A percentile compares a stretch with the other conserved stretches of the same genome.
phyloP scores from a whole-genome alignment of 1,140 invertebrate genomes.

The Dinothrombium tinctorium region DNA sequence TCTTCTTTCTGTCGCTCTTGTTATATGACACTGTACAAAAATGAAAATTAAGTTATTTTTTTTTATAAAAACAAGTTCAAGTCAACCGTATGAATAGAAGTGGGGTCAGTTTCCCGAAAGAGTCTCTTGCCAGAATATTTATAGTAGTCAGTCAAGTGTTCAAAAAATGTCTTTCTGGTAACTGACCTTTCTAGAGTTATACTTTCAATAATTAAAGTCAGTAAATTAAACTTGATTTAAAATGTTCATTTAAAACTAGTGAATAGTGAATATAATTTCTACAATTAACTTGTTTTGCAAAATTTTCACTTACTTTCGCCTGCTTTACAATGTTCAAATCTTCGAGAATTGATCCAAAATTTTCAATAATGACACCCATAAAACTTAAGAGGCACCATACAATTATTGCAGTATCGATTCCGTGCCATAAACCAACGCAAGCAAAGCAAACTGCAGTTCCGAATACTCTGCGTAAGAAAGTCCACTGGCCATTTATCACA shows the following conservation, averaged over 20 bases:
- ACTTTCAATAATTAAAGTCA: too few relatives aligned
- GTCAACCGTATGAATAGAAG: too few relatives aligned
- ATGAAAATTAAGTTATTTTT: conserved; percentile 4
- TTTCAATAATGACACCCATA: conserved; percentile 11
- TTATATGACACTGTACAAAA: background rate
- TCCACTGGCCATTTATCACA: conserved; percentile 1
- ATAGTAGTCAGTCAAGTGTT: too few relatives aligned
- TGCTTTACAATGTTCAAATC: background rate
- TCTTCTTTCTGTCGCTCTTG: background rate
- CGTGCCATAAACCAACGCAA: conserved; percentile 15
- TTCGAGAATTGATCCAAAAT: background rate
- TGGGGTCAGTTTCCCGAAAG: too few relatives aligned
- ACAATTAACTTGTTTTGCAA: background rate
- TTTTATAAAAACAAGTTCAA: background rate
- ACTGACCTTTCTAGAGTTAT: too few relatives aligned
- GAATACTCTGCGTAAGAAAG: conserved; percentile 2
- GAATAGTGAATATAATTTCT: background rate
- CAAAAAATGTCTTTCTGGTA: too few relatives aligned
- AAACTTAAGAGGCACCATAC: conserved; percentile 13
- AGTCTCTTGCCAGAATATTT: too few relatives aligned
- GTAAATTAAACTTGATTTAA: too few relatives aligned
- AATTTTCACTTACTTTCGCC: background rate
- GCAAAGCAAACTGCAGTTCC: conserved; percentile 12
- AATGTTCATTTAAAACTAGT: too few relatives aligned
- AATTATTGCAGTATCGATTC: conserved; percentile 9